Conservation (phyloP, 2,113 vertebrate genomes). For the Emberiza fucata region DNA sequence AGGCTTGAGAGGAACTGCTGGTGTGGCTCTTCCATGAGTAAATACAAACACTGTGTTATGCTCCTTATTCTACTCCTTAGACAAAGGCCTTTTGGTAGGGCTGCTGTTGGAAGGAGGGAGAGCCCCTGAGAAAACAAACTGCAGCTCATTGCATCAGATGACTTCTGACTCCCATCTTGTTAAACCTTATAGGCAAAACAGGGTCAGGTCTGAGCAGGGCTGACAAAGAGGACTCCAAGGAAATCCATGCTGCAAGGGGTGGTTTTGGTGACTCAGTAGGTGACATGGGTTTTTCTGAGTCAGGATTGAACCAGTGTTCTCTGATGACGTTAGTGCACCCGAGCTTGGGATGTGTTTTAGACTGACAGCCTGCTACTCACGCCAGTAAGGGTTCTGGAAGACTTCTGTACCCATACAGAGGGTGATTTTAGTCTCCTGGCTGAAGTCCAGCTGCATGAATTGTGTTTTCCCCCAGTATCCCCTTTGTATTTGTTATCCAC, state of each 20-base stretch:
- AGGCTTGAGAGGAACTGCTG: conserved; percentile 11
- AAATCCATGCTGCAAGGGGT: neutral
- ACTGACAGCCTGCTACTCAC: neutral
- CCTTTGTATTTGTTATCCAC: neutral
- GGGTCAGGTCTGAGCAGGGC: neutral
- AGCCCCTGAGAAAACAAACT: neutral
- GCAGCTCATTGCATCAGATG: neutral
- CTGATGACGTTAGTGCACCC: rapidly evolving
- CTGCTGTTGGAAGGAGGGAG: neutral
- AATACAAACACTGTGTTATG: neutral
- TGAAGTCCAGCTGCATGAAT: neutral
- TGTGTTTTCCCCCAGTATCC: neutral
- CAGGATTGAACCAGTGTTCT: neutral
- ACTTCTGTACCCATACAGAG: neutral
- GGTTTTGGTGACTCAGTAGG: conserved; percentile 2
- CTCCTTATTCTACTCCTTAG: neutral
- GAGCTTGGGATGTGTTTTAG: neutral
- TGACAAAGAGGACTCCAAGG: neutral
- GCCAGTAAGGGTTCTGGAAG: neutral
- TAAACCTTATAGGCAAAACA: neutral
- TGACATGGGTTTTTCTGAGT: neutral
- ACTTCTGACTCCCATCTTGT: neutral
- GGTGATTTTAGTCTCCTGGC: neutral
- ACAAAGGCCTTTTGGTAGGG: neutral
- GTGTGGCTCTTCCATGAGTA: neutral